Evolutionary conservation across 2,797 vertebrate genomes (phyloP).

Genomic region (Esox lucius): DNA sequence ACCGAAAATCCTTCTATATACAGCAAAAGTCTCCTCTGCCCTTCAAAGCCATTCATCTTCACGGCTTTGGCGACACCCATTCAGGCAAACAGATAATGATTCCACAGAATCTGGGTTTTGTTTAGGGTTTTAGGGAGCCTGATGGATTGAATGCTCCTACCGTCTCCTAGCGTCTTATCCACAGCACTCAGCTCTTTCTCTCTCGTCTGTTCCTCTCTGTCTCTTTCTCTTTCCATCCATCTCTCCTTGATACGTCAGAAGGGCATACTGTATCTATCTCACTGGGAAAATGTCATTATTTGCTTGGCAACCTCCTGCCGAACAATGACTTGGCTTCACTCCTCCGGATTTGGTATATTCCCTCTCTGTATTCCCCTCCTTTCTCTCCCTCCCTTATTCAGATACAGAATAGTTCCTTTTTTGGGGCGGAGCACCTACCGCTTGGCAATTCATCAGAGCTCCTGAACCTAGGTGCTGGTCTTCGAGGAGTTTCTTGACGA

Average conservation of each 20-base stretch:
- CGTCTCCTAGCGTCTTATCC: too few relatives aligned
- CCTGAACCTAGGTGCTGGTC: conserved; percentile 30
- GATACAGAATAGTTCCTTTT: too few relatives aligned
- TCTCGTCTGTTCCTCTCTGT: conserved; percentile 5
- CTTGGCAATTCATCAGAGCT: conserved; percentile 43
- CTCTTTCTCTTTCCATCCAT: background rate
- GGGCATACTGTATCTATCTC: conserved; percentile 13
- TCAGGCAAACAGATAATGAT: conserved; percentile 29
- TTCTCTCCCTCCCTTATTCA: background rate
- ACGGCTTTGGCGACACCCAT: conserved; percentile 15
- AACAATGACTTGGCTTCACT: conserved; percentile 18
- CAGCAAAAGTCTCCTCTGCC: conserved; percentile 23
- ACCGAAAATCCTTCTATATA: conserved; percentile 19
- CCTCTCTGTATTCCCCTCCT: conserved; percentile 13
- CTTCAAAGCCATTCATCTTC: background rate
- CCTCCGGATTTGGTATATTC: conserved; percentile 20
- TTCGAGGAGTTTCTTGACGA: conserved; percentile 27
- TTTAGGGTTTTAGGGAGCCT: conserved; percentile 28
- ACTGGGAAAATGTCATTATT: conserved; percentile 28
- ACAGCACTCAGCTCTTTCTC: background rate
- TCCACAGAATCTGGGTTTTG: conserved; percentile 23
- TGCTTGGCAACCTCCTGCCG: conserved; percentile 16
- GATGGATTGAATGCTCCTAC: too few relatives aligned
- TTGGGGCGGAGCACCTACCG: conserved; percentile 6
- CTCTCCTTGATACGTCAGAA: conserved; percentile 32